Evolutionary conservation across 2,113 vertebrate species (phyloP).

Genomic region (Nanorana parkeri): DNA sequence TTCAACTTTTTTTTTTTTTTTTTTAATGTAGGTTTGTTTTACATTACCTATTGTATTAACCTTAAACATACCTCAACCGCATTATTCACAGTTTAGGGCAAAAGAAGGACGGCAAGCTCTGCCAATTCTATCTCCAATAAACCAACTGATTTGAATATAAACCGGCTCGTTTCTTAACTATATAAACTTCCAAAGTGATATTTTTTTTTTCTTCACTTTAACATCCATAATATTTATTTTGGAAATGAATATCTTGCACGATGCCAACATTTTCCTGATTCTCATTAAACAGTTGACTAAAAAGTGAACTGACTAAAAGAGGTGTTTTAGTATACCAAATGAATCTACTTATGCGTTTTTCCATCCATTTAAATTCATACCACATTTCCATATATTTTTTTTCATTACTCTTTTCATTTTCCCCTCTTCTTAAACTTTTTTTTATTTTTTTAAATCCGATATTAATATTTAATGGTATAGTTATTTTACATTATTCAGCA

Average conservation of each 20-base stretch:
- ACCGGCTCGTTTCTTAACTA: constrained; percentile 15
- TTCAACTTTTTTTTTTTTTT: not conserved
- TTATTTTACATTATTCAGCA: not conserved
- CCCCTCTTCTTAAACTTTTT: no score
- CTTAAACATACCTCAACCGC: not conserved
- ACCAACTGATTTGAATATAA: constrained; percentile 20
- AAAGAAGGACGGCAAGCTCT: not conserved
- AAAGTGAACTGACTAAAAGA: constrained; percentile 1
- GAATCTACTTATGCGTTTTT: not conserved
- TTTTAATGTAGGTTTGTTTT: not conserved
- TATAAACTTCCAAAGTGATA: not conserved
- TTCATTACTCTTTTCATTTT: not conserved
- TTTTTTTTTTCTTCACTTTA: not conserved
- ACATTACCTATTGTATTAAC: constrained; percentile 5
- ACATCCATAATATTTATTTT: constrained; percentile 36
- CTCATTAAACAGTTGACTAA: constrained; percentile 27
- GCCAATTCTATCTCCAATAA: constrained; percentile 14
- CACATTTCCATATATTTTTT: constrained; percentile 4
- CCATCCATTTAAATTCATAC: not conserved
- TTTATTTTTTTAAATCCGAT: not conserved
- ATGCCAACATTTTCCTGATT: constrained; percentile 37
- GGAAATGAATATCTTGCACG: not conserved
- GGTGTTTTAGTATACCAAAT: constrained; percentile 6
- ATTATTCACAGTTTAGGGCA: constrained; percentile 1
- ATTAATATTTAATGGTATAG: not conserved